Percentiles rank a stretch among this genome's conserved stretches.
Conservation (phyloP, 2,113 vertebrate species). For the Thymallus thymallus region DNA sequence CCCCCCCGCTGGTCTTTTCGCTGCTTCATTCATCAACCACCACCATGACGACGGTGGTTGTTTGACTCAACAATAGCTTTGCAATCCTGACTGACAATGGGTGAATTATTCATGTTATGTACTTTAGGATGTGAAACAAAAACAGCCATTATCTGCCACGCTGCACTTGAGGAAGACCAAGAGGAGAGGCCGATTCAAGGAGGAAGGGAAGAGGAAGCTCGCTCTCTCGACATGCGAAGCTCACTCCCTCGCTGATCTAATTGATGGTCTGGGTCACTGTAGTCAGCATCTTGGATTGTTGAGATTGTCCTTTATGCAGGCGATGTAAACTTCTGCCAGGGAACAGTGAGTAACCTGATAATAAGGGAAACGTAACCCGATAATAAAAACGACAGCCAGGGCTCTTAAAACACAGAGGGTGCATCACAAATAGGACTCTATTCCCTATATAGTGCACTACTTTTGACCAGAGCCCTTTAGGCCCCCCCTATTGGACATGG, state of each 20-base stretch:
- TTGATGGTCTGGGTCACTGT: constrained; percentile 16
- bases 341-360: constrained; percentile 38
- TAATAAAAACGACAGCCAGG: constrained; percentile 39
- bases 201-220: background rate
- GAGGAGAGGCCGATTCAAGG: background rate
- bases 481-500: no score
- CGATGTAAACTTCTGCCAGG: constrained; percentile 33
- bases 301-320: constrained; percentile 6
- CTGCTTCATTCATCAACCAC: constrained; percentile 32
- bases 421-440: background rate
- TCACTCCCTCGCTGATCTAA: constrained; percentile 12
- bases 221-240: no score
- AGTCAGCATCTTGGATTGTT: constrained; percentile 5
- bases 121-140: constrained; percentile 64
- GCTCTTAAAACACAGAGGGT: constrained; percentile 34
- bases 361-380: constrained; percentile 36
- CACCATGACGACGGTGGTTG: constrained; percentile 11
- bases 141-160: constrained; percentile 66
- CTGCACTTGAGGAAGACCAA: constrained; percentile 41
- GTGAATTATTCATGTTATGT: constrained; percentile 68
- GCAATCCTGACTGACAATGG: constrained; percentile 35
- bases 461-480: no score
- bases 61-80: constrained; percentile 56
- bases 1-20: constrained; percentile 7
- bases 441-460: no score